Conservation (phyloP, 1,140 invertebrate genomes). For the Bathynomus jamesi region DNA sequence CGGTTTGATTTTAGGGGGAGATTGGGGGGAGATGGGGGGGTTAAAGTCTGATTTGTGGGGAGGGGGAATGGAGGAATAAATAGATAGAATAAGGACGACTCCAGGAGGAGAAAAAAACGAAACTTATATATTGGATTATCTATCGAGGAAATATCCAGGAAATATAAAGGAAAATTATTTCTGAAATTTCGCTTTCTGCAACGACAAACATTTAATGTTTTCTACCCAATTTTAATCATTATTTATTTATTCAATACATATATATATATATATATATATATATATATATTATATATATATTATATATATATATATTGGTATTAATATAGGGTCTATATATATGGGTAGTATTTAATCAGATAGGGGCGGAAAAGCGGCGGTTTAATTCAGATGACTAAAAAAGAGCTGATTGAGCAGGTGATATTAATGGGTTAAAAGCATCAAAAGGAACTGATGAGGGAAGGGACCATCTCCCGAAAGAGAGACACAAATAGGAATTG, state of each 20-base stretch:
- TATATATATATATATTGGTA: background rate
- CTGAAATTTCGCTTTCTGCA: no score
- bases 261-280: background rate
- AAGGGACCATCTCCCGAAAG: no score
- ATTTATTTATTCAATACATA: background rate
- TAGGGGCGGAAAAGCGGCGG: no score
- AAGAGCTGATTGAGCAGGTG: no score
- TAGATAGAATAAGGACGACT: background rate
- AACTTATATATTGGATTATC: no score
- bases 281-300: slow-evolving; percentile 1
- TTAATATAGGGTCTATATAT: background rate
- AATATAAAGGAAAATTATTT: no score
- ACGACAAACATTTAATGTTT: no score
- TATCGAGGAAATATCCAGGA: no score
- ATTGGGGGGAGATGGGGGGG: background rate
- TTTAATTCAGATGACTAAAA: no score
- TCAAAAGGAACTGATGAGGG: no score
- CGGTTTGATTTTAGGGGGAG: background rate
- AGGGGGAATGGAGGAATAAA: background rate
- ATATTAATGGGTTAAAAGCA: no score
- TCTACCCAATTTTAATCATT: background rate
- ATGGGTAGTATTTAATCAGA: background rate
- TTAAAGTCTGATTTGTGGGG: background rate
- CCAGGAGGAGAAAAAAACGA: background rate
- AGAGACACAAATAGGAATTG: no score